These are phyloP conservation scores for Tachypleus tridentatus DNA, from an alignment of 1,140 invertebrate species.

Conservation along the genomic window DNA sequence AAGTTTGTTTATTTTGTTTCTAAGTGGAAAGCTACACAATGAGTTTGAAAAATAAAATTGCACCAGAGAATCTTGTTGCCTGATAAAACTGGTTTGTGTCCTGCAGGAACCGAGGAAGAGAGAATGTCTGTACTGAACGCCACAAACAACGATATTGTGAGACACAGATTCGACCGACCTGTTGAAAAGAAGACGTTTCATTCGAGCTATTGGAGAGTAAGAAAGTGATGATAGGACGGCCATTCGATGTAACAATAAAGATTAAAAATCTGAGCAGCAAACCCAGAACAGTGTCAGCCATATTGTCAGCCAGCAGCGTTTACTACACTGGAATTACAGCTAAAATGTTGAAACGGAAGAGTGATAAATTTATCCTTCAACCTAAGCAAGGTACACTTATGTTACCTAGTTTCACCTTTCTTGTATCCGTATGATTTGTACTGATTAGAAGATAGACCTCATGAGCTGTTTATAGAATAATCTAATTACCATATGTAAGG, in stretches of 20 bases:
- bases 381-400: conserved; percentile 21
- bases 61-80: no score
- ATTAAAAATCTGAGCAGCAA: conserved; percentile 36
- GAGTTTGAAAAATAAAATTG: no score
- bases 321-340: conserved; percentile 63
- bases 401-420: no score
- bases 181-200: conserved; percentile 60
- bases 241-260: conserved; percentile 41
- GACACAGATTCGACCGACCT: conserved; percentile 25
- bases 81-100: not conserved
- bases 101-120: conserved; percentile 45
- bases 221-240: conserved; percentile 72
- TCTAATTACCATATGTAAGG: no score
- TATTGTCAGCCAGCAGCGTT: conserved; percentile 50
- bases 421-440: no score
- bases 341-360: conserved; percentile 50
- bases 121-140: conserved; percentile 69
- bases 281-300: conserved; percentile 49
- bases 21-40: no score
- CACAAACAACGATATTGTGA: conserved; percentile 16
- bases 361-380: conserved; percentile 31
- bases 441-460: no score
- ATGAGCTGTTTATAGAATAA: no score
- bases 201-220: conserved; percentile 72
- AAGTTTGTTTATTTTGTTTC: no score